These are phyloP conservation scores for Cyprinus carpio DNA, from an alignment of 2,113 vertebrate genomes.

Conservation along the genomic window DNA sequence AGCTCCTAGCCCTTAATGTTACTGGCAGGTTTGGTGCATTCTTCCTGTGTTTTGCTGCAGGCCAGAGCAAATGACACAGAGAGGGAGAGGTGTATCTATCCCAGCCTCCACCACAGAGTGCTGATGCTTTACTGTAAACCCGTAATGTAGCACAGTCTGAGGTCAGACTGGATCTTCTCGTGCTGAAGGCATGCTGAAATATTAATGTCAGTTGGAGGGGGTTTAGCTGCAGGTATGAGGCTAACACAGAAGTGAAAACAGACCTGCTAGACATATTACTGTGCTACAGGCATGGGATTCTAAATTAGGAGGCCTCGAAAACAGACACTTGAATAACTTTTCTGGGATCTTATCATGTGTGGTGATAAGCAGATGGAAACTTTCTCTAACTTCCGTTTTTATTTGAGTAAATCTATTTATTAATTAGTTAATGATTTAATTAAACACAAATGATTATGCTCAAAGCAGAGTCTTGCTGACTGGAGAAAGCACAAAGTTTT, in stretches of 20 bases:
- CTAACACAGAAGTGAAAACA: conserved; percentile 26
- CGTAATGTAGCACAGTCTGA: conserved; percentile 24
- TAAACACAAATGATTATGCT: not conserved
- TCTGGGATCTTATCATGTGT: not conserved
- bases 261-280: conserved; percentile 5
- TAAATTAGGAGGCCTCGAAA: not conserved
- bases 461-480: not conserved
- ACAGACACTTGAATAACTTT: not conserved
- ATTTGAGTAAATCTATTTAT: not conserved
- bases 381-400: not conserved
- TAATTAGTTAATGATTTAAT: not conserved
- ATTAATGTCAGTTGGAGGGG: conserved; percentile 45
- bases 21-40: not conserved
- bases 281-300: not conserved
- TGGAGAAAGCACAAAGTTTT: no score
- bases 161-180: conserved; percentile 19
- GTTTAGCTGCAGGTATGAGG: conserved; percentile 37
- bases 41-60: not conserved
- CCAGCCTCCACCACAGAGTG: conserved; percentile 13
- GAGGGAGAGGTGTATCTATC: not conserved
- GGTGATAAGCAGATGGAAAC: not conserved
- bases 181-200: conserved; percentile 50
- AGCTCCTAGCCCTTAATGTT: not conserved
- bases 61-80: not conserved
- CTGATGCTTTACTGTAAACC: not conserved